Evolutionary conservation across 2,113 vertebrate species (phyloP), one percentile per base, ranked within the genome.

Genomic region (Cyphomyrus discorhynchus): DNA sequence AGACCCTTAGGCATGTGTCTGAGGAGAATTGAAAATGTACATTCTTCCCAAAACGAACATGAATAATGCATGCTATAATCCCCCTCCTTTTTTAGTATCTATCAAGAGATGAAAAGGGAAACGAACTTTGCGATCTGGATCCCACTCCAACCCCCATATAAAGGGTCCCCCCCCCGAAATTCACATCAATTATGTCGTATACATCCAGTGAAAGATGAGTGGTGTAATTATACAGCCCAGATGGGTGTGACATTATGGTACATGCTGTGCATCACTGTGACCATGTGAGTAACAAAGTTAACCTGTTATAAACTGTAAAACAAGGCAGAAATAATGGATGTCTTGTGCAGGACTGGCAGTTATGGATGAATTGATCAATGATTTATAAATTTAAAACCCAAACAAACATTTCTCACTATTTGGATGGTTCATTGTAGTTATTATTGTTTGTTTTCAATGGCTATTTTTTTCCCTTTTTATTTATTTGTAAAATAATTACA

Each of bases 1-100:
- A 3, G 24, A 58, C 89, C 86, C 89, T 80, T 19, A 31, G 89
- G 89, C 86, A 88, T 90, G 35, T 87, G 56, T 82, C 86, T 90
- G 62, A 77, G 83, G 35, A 88, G 58, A 90, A 66, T 90, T 88
- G 62, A 90, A 90, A 88, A 90, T 88, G 50, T 90, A 53, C 89
- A 90, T 90, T 77, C 89, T 90, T 80, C 85, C 86, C 53, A 87
- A 90, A 90, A 85, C 84, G 58, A 90, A 87, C 62, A 87, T 90
- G 89, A 90, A 90, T 90, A 80, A 90, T 90, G 62, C 56, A 90
- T 90, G 66, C 15, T 77, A 82, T 56, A 77, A 88, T 90, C 70
- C 50, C 45, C 24, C 89, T 90, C 89, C 66, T 87, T 56, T 82
- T 70, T 66, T 42, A 66, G 56, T 66, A 49, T 84, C 84, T 47